A percentile compares a stretch with the other conserved stretches of the same genome.
Evolutionary conservation across 53 echinoderm and acorn worm genomes (phyloP).

Genomic region (Zoroaster sp.): DNA sequence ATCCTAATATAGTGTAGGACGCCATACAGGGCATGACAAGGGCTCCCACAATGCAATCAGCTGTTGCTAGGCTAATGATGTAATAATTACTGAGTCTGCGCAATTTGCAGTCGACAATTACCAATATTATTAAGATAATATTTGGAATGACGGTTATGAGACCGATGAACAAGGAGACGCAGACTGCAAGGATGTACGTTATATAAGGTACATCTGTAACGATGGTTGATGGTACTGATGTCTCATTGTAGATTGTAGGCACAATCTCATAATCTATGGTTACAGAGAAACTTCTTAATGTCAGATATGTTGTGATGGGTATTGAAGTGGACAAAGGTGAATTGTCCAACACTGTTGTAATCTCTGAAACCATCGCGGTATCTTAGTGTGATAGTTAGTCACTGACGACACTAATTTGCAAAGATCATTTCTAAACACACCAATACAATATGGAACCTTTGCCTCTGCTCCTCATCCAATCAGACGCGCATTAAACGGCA

Average conservation of each 20-base stretch:
- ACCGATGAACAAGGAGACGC: conserved; percentile 5
- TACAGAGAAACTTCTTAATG: background rate
- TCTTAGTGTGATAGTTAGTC: too few species aligned
- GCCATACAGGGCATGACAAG: conserved; percentile 76
- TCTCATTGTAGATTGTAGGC: background rate
- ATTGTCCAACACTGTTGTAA: background rate
- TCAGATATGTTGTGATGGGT: background rate
- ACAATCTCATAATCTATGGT: background rate
- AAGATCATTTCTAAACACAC: too few species aligned
- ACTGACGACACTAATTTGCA: too few species aligned
- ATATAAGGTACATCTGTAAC: background rate
- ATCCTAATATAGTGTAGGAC: conserved; percentile 58
- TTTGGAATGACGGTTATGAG: conserved; percentile 61
- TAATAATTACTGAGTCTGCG: conserved; percentile 71
- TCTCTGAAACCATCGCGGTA: background rate
- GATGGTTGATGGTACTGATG: background rate
- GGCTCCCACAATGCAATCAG: conserved; percentile 76
- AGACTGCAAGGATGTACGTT: conserved; percentile 2
- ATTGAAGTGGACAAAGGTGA: background rate
- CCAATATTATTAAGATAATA: conserved; percentile 61
- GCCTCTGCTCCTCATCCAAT: too few species aligned
- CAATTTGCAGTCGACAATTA: conserved; percentile 56
- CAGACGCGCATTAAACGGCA: too few species aligned
- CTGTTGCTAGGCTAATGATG: conserved; percentile 71
- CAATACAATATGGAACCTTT: too few species aligned